Base-by-base conservation (phyloP, 2,888 invertebrate species). In the Agrochola litura region DNA sequence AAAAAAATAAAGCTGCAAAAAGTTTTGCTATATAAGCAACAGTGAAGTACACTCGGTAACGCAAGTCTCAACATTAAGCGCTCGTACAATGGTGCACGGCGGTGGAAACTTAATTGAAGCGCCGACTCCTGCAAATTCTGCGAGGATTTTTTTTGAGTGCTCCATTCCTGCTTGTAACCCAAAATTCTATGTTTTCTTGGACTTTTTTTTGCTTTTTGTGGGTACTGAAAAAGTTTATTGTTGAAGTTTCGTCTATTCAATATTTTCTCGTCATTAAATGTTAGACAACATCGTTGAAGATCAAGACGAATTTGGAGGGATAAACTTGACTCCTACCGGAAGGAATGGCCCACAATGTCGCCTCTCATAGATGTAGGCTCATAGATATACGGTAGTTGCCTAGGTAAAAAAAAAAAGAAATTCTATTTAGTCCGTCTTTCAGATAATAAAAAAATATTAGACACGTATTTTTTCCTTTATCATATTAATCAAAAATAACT, bases 71-170 rank as follows among this genome's bases (percentile, higher is more conserved):
- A 84, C 85, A 88, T 88, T 86, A 88, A 84, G 85, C 87, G 88
- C 61, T 69, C 79, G 87, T 88, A 87, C 87, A 87, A 88, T 87
- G 76, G 85, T 82, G 89, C 89, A 84, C 82, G 81, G 89, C 87
- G 71, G 85, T 81, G 81, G 89, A 87, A 87, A 88, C 81, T 84
- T 88, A 87, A 87, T 87, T 87, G 89, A 87, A 87, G 87, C 86
- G 77, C 79, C 74, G 83, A 73, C 88, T 86, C 76, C 79, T 60
- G 63, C 75, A 70, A 78, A 84, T 81, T 73, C 82, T 46, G 77
- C 56, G 25, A 60, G 87, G 78, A 81, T 81, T 80, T 87, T 85
- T 87, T 87, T 87, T 61, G 65, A 88, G 85, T 72, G 76, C 30
- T 75, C 41, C 41, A 67, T 77, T 81, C 68, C 73, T 73, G 73